Evolutionary conservation across 2,888 invertebrate species (phyloP), one percentile per base, ranked within the genome.

Genomic region (Drosophila setosimentum): DNA sequence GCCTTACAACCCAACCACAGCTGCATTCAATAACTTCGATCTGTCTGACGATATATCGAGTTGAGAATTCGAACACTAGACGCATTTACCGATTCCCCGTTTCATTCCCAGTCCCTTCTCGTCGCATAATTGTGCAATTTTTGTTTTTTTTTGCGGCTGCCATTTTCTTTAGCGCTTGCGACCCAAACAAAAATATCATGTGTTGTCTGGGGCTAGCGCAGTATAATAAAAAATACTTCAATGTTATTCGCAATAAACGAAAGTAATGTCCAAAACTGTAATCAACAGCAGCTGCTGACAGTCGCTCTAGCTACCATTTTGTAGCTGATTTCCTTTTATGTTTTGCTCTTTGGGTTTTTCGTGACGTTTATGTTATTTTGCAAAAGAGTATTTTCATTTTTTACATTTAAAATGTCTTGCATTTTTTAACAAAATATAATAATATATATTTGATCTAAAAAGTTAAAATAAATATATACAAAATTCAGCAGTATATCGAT

Each of bases 231-330:
- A 89, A 83, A 89, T 87, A 81, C 80, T 90, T 83, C 76, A 76
- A 73, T 81, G 76, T 76, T 87, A 83, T 86, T 90, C 67, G 86
- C 87, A 75, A 86, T 90, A 89, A 90, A 86, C 89, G 90, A 83
- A 86, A 83, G 75, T 83, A 79, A 90, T 71, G 89, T 81, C 79
- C 76, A 78, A 87, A 45, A 83, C 74, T 91, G 88, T 87, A 91
- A 90, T 90, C 91, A 83, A 78, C 76, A 78, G 68, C 88, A 88
- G 82, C 82, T 91, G 88, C 90, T 75, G 76, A 73, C 82, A 78
- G 61, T 70, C 69, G 3, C 60, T 24, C 42, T 32, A 11, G 33
- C 49, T 33, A 16, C 55, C 45, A 53, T 49, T 53, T 53, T 50
- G 21, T 48, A 50, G 68, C 57, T 58, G 64, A n/a, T 68, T 65